Conservation (phyloP, 1,140 invertebrate species). For the Listronotus oregonensis region DNA sequence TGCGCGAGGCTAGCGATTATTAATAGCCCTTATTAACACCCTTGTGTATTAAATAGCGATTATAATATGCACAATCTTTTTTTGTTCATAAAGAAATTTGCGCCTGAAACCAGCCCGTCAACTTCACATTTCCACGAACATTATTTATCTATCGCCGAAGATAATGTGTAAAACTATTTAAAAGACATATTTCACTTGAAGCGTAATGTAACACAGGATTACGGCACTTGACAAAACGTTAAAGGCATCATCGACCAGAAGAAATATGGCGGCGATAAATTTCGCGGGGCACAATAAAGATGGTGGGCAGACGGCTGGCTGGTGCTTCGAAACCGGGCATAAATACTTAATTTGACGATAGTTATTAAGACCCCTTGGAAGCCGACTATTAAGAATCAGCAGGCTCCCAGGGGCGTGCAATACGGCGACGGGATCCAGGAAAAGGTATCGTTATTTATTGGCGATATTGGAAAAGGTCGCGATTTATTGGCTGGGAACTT, state of each 20-base stretch:
- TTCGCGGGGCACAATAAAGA: constrained; percentile 21
- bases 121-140: too few species aligned
- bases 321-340: constrained; percentile 15
- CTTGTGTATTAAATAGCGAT: too few species aligned
- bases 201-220: constrained; percentile 24
- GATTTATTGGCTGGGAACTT: too few species aligned
- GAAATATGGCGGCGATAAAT: constrained; percentile 32
- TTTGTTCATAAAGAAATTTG: too few species aligned
- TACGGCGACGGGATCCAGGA: not conserved
- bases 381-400: constrained; percentile 24
- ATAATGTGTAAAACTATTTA: constrained; percentile 30
- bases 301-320: constrained; percentile 19
- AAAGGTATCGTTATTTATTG: constrained; percentile 15
- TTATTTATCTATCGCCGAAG: not conserved
- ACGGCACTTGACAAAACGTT: constrained; percentile 32
- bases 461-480: not conserved
- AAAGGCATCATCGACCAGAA: constrained; percentile 27
- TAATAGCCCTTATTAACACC: too few species aligned
- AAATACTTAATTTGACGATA: constrained; percentile 29
- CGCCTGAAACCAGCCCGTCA: too few species aligned
- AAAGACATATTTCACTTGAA: constrained; percentile 25
- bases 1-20: too few species aligned
- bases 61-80: too few species aligned
- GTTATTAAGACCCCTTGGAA: constrained; percentile 28
- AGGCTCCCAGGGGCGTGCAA: constrained; percentile 17